A percentile compares a stretch with the other conserved stretches of the same genome.
Conservation (phyloP, 2,888 invertebrate genomes). For the Erebia palarica region DNA sequence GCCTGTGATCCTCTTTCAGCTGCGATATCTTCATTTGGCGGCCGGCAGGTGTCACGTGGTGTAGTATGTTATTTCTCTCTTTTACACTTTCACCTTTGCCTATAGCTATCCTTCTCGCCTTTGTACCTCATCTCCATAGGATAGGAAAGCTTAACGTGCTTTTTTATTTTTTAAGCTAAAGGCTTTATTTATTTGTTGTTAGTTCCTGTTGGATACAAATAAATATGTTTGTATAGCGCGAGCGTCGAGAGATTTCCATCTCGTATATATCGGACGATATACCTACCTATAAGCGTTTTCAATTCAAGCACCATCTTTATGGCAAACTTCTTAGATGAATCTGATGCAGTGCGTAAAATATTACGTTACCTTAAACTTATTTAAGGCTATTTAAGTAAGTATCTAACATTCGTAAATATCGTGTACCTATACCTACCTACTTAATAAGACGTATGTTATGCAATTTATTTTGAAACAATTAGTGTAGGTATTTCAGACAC, state of each 20-base stretch:
- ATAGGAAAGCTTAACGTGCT: constrained; percentile 68
- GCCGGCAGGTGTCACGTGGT: constrained; percentile 81
- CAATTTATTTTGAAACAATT: too few relatives aligned
- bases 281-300: neutral
- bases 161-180: constrained; percentile 60
- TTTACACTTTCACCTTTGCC: constrained; percentile 44
- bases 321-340: neutral
- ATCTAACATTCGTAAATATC: too few relatives aligned
- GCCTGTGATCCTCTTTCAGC: constrained; percentile 70
- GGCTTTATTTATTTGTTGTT: constrained; percentile 74
- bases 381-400: too few relatives aligned
- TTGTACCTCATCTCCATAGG: constrained; percentile 63
- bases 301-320: neutral
- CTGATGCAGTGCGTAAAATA: neutral
- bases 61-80: constrained; percentile 46
- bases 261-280: constrained; percentile 17
- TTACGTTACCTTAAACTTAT: too few relatives aligned
- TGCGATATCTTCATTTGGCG: constrained; percentile 82
- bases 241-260: constrained; percentile 35
- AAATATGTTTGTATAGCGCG: constrained; percentile 48
- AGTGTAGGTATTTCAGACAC: too few relatives aligned
- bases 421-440: too few relatives aligned
- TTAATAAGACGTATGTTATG: too few relatives aligned
- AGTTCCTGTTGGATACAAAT: constrained; percentile 66
- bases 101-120: constrained; percentile 57